Percentiles rank a stretch among this genome's conserved stretches.
Conservation (phyloP, 2,888 invertebrate species). For the Iselma pallidipennis region DNA sequence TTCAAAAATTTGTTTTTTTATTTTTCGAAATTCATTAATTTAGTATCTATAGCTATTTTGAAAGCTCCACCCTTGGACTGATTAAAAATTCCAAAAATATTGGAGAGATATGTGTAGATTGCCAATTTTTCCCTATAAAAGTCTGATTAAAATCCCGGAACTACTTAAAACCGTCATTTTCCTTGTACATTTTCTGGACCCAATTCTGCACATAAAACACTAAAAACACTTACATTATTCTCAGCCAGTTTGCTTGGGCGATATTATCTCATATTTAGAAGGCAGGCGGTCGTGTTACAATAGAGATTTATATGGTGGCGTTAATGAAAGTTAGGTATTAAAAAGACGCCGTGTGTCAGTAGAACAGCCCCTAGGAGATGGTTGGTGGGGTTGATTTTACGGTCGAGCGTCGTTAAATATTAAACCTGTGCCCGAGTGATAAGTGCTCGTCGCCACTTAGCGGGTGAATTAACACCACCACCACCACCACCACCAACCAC, state of each 20-base stretch:
- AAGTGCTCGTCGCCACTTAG: slow-evolving; percentile 52
- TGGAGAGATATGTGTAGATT: background rate
- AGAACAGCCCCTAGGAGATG: slow-evolving; percentile 31
- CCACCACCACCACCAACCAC: slow-evolving; percentile 39
- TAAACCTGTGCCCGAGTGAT: slow-evolving; percentile 53
- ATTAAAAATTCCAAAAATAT: background rate
- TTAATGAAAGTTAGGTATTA: slow-evolving; percentile 56
- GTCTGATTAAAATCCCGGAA: background rate
- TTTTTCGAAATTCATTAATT: background rate
- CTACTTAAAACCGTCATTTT: background rate
- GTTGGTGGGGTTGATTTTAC: slow-evolving; percentile 40
- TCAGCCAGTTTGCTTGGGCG: slow-evolving; percentile 29
- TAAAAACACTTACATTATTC: slow-evolving; percentile 51
- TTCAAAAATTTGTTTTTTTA: too few species aligned
- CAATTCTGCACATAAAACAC: slow-evolving; percentile 36
- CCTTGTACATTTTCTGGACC: slow-evolving; percentile 10
- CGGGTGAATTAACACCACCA: slow-evolving; percentile 46
- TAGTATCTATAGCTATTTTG: too few species aligned
- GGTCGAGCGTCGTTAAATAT: slow-evolving; percentile 50
- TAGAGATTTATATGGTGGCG: slow-evolving; percentile 55
- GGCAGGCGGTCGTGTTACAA: slow-evolving; percentile 46
- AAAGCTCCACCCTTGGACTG: too few species aligned
- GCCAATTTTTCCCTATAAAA: background rate
- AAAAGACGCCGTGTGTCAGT: slow-evolving; percentile 52
- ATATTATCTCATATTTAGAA: slow-evolving; percentile 54